phyloP scores from a whole-genome alignment of 1,140 invertebrate species.

The Mercenaria mercenaria region DNA sequence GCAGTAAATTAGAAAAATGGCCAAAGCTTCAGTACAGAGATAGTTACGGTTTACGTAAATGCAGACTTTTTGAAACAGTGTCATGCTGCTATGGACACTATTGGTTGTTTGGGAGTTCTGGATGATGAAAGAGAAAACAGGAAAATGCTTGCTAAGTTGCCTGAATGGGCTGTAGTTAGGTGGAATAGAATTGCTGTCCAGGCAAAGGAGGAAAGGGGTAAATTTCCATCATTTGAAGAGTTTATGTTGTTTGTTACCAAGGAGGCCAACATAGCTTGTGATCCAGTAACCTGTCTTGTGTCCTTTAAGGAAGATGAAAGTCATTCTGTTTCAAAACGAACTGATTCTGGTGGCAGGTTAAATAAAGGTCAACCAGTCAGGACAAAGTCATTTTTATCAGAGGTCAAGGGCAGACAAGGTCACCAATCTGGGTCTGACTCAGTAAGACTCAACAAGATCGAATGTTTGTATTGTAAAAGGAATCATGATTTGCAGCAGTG shows the following conservation, averaged over 20 bases:
- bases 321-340: neutral
- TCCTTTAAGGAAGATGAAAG: neutral
- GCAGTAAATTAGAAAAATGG: conserved; percentile 68
- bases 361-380: too few species aligned
- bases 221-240: conserved; percentile 28
- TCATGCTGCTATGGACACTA: conserved; percentile 57
- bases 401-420: too few species aligned
- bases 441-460: neutral
- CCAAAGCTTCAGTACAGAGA: conserved; percentile 61
- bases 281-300: neutral
- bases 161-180: conserved; percentile 68
- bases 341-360: too few species aligned
- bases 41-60: conserved; percentile 38
- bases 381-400: too few species aligned
- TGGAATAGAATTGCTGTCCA: conserved; percentile 58
- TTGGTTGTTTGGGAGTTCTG: conserved; percentile 54
- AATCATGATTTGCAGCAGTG: neutral
- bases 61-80: conserved; percentile 71
- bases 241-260: neutral
- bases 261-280: neutral
- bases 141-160: conserved; percentile 68
- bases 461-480: neutral
- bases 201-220: neutral
- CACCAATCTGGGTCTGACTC: too few species aligned
- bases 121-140: conserved; percentile 71